Percentiles rank a stretch among this genome's conserved stretches.
Conservation (phyloP, 2,113 vertebrate genomes). For the Ptilorrhoa leucosticta region DNA sequence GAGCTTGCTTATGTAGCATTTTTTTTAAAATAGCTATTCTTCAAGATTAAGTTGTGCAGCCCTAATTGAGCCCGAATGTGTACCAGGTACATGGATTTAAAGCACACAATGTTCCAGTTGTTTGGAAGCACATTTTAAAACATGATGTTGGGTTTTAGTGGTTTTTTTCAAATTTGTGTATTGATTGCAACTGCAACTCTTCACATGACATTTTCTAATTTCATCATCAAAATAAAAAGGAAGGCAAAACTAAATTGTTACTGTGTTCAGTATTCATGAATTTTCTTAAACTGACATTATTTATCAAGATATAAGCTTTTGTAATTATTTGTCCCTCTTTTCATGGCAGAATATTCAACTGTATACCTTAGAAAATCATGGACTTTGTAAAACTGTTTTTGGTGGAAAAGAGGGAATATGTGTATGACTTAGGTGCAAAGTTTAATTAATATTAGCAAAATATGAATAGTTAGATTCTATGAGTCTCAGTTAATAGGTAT, state of each 20-base stretch:
- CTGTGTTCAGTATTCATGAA: neutral
- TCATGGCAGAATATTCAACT: neutral
- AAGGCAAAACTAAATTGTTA: neutral
- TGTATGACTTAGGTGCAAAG: neutral
- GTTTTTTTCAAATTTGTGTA: neutral
- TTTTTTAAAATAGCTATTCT: neutral
- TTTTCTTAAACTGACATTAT: neutral
- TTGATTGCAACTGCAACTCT: neutral
- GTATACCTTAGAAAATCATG: neutral
- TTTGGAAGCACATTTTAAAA: neutral
- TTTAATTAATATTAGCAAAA: neutral
- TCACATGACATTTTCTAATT: neutral
- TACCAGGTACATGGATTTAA: neutral
- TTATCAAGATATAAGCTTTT: neutral
- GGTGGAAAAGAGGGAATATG: rapidly evolving
- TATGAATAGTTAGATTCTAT: neutral
- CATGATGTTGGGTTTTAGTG: rapidly evolving
- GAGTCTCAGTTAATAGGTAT: neutral
- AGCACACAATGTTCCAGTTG: neutral
- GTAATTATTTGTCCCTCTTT: neutral
- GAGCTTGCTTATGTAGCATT: neutral
- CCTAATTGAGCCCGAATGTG: neutral
- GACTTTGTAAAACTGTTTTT: neutral
- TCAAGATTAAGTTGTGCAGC: neutral
- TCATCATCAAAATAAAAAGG: neutral